These are phyloP conservation scores for Rhinopomastus cyanomelas DNA, from an alignment of 2,113 vertebrate genomes.

Conservation along the genomic window DNA sequence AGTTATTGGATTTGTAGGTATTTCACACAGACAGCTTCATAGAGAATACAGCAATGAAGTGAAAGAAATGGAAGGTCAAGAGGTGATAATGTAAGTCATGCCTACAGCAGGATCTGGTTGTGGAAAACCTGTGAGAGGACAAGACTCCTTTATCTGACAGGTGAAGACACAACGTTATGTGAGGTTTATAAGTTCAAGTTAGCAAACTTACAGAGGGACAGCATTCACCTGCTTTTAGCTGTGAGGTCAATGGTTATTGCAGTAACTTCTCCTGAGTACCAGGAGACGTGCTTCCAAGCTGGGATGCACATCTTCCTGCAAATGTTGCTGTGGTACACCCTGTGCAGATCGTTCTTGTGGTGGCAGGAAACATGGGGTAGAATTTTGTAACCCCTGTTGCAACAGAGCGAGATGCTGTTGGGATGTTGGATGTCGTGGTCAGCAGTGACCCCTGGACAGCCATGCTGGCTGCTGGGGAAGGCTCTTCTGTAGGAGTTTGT, in stretches of 20 bases:
- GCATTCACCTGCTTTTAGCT: not conserved
- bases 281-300: not conserved
- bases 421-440: not conserved
- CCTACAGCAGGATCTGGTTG: not conserved
- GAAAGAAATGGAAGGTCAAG: not conserved
- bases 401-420: not conserved
- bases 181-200: not conserved
- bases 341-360: not conserved
- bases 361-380: not conserved
- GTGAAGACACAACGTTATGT: not conserved
- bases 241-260: not conserved
- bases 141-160: not conserved
- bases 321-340: not conserved
- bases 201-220: not conserved
- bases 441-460: not conserved
- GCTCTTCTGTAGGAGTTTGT: not conserved
- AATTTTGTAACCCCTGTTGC: not conserved
- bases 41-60: not conserved
- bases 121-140: not conserved
- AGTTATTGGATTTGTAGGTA: not conserved
- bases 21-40: not conserved
- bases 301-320: not conserved
- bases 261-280: not conserved
- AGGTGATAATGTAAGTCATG: not conserved
- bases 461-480: not conserved